A percentile compares a stretch with the other conserved stretches of the same genome.
phyloP scores from a whole-genome alignment of 2,797 vertebrate species.

The Chromobotia macracanthus region DNA sequence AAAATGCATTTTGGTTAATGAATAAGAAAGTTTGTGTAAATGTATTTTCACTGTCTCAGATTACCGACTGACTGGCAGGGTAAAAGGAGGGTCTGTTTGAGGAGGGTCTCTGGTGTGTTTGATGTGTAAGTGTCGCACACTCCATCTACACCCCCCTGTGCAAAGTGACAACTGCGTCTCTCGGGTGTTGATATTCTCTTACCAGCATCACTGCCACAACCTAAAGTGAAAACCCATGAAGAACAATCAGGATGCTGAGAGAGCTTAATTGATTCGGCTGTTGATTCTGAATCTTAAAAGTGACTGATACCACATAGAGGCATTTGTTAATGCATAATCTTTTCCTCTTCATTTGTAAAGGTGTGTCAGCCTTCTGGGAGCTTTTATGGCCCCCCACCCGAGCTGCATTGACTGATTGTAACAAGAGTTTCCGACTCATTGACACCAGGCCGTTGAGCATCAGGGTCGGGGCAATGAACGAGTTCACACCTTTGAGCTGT shows the following conservation, averaged over 20 bases:
- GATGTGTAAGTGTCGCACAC: conserved; percentile 7
- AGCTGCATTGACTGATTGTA: conserved; percentile 50
- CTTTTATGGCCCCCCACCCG: conserved; percentile 43
- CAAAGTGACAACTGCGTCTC: conserved; percentile 9
- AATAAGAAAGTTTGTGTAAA: not conserved
- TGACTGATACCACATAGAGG: conserved; percentile 9
- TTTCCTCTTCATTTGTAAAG: conserved; percentile 15
- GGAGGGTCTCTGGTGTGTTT: conserved; percentile 4
- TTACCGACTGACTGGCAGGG: not conserved
- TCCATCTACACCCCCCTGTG: not conserved
- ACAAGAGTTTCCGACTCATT: conserved; percentile 63
- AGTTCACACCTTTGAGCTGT: conserved; percentile 54
- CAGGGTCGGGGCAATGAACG: conserved; percentile 54
- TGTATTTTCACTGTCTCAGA: not conserved
- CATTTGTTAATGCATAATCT: conserved; percentile 13
- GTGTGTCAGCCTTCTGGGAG: conserved; percentile 61
- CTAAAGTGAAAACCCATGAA: not conserved
- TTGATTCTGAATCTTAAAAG: conserved; percentile 17
- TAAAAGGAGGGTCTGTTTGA: not conserved
- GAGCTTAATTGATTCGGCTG: conserved; percentile 22
- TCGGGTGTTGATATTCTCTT: conserved; percentile 8
- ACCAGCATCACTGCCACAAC: not conserved
- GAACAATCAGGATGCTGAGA: not conserved
- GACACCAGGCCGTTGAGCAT: conserved; percentile 71
- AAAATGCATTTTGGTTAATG: no score